Base-by-base conservation (phyloP, 1,140 invertebrate species). In the Caerostris extrusa region DNA sequence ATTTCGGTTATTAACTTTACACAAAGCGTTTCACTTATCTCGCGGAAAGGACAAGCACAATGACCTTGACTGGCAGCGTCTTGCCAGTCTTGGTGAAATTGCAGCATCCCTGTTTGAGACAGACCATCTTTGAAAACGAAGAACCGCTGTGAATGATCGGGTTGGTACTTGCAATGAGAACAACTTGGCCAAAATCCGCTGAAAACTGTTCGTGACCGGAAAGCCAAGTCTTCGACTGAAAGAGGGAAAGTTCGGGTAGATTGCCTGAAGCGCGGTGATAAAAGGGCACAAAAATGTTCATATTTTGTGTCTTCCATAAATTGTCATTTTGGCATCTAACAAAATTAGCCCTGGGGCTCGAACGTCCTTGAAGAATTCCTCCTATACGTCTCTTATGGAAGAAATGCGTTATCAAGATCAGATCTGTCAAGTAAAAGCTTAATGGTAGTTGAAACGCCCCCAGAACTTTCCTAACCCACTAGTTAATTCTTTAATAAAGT, bases 291-390 rank as follows among this genome's bases (percentile, higher is more conserved):
- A 85, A 57, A 85, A 85, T 85, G 83, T 85, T 60, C 83, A 85
- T 85, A 85, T 85, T 85, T 85, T 85, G 83, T 85, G 56, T 85
- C 55, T 85, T 85, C 83, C 57, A 85, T 85, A 85, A 85, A 85
- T 85, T 85, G 83, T 60, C 83, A 85, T 85, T 85, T 58, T 57
- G 83, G 83, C 56, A 85, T 85, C n/a, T 77, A 77, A 53, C 71
- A 77, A 34, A 77, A 77, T 77, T 34, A 77, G 83, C 83, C 83
- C 83, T 85, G 19, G 83, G 83, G 83, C 53, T 58, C 57, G 14
- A 19, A 57, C n/a, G 83, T 57, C 83, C 83, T 85, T 85, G 83
- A 85, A 57, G 77, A 60, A 85, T 14, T 60, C 83, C 83, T 85
- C 71, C 3, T 19, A 34, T 53, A 77, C 19, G 83, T 34, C 83